Evolutionary conservation across 2,113 vertebrate genomes (phyloP).

Genomic region (Panurus biarmicus): DNA sequence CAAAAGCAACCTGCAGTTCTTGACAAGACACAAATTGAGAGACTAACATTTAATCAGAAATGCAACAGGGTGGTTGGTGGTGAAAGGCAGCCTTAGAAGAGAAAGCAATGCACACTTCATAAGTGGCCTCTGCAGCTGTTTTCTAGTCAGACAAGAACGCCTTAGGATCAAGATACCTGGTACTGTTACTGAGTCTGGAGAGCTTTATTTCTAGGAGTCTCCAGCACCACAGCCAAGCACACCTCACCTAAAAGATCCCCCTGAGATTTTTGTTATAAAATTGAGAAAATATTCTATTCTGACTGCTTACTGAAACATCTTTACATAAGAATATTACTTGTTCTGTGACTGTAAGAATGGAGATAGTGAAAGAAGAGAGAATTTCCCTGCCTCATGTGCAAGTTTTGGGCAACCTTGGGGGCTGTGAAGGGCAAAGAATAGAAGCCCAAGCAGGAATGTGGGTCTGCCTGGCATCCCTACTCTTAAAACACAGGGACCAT

Average conservation of each 20-base stretch:
- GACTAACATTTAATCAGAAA: background rate
- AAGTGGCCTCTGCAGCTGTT: background rate
- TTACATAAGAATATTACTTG: background rate
- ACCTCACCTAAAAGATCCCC: background rate
- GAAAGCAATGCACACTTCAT: background rate
- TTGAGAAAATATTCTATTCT: background rate
- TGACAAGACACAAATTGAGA: background rate
- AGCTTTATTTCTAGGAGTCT: background rate
- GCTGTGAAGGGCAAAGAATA: background rate
- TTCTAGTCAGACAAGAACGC: background rate
- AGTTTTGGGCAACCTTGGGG: background rate
- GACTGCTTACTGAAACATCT: background rate
- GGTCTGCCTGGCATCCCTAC: background rate
- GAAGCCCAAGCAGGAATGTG: background rate
- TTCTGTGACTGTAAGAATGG: background rate
- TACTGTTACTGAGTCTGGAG: background rate
- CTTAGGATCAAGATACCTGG: background rate
- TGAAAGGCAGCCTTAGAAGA: background rate
- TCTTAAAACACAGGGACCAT: background rate
- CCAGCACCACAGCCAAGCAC: background rate
- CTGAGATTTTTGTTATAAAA: background rate
- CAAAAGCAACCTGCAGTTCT: background rate
- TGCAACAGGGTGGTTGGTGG: background rate
- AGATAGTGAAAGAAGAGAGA: background rate
- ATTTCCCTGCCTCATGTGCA: background rate